Evolutionary conservation across 2,888 invertebrate genomes (phyloP).

Genomic region (Neoitamus cyanurus): DNA sequence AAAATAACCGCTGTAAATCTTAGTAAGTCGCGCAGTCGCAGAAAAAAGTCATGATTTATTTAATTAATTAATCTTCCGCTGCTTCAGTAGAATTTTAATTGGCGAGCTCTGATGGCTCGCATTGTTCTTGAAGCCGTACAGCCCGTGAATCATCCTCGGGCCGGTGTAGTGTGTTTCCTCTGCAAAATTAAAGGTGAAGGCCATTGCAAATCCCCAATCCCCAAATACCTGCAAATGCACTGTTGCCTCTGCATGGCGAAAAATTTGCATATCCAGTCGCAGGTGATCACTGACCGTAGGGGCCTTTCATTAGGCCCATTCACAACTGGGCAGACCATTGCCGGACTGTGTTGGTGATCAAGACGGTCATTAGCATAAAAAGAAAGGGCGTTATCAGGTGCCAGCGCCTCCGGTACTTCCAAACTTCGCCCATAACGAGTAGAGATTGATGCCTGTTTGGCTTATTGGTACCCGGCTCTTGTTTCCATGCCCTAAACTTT

Average conservation of each 20-base stretch:
- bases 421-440: neutral
- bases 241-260: neutral
- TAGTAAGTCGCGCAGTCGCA: neutral
- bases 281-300: neutral
- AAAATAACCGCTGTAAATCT: neutral
- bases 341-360: neutral
- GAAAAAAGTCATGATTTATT: neutral
- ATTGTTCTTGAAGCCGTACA: neutral
- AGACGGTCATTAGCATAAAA: neutral
- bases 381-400: neutral
- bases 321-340: neutral
- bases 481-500: constrained; percentile 36
- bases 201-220: constrained; percentile 10
- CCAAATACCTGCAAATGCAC: neutral
- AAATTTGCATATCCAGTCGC: neutral
- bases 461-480: neutral
- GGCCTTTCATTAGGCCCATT: neutral
- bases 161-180: neutral
- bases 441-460: neutral
- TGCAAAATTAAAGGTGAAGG: constrained; percentile 6
- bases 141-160: neutral
- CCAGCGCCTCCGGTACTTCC: neutral
- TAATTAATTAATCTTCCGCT: constrained; percentile 1
- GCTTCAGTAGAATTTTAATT: neutral
- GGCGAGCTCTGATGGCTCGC: neutral